phyloP scores from a whole-genome alignment of 1,140 invertebrate genomes.

The Piezodorus guildinii region DNA sequence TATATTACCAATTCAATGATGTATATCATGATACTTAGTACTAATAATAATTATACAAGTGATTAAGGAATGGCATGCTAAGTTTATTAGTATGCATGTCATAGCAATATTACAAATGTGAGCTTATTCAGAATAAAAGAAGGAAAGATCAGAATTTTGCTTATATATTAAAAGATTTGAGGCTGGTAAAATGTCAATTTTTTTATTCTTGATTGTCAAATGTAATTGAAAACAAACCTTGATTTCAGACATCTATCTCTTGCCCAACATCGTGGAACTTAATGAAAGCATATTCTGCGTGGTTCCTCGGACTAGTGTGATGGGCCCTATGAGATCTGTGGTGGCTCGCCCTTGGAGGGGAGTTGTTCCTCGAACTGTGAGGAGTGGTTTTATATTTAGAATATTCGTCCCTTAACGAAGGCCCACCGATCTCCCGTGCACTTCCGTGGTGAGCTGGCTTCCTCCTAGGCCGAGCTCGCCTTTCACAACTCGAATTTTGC shows the following conservation, averaged over 20 bases:
- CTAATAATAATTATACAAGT: too few species aligned
- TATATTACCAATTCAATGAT: too few species aligned
- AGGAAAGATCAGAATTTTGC: too few species aligned
- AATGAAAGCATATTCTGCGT: slow-evolving; percentile 59
- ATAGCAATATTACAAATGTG: too few species aligned
- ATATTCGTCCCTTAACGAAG: slow-evolving; percentile 12
- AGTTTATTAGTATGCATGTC: too few species aligned
- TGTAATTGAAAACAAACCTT: not conserved
- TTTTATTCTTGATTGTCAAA: too few species aligned
- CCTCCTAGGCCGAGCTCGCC: slow-evolving; percentile 14
- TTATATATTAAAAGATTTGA: too few species aligned
- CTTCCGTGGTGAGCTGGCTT: slow-evolving; percentile 14
- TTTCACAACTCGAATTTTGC: slow-evolving; percentile 2
- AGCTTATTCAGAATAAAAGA: too few species aligned
- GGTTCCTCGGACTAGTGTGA: slow-evolving; percentile 32
- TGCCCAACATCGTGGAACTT: slow-evolving; percentile 64
- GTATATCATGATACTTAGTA: too few species aligned
- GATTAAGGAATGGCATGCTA: too few species aligned
- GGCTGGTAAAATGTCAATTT: too few species aligned
- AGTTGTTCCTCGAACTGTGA: slow-evolving; percentile 1
- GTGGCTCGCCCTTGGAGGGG: slow-evolving; percentile 18
- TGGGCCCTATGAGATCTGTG: slow-evolving; percentile 23
- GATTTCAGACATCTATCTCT: slow-evolving; percentile 52
- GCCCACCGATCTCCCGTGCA: not conserved
- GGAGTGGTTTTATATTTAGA: slow-evolving; percentile 7